Conservation (phyloP, 2,797 vertebrate genomes). For the Rhabdomys pumilio region DNA sequence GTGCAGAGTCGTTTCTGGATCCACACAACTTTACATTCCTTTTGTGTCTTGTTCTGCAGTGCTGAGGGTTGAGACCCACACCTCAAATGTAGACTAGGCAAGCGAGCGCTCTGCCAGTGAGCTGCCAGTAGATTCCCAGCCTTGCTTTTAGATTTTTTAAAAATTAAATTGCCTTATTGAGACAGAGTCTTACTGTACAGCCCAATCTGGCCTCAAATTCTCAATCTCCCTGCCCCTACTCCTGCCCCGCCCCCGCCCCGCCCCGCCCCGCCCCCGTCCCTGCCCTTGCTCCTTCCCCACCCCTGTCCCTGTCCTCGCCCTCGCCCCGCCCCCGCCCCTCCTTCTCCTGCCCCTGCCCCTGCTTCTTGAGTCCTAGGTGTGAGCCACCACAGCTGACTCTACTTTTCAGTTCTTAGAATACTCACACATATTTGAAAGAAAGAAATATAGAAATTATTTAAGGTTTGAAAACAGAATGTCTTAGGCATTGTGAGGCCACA, state of each 20-base stretch:
- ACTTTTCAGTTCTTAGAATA: background rate
- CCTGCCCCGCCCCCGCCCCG: no score
- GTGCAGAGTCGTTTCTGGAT: background rate
- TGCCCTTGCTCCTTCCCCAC: background rate
- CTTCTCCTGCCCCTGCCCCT: no score
- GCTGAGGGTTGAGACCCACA: background rate
- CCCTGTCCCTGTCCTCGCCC: no score
- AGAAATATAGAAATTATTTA: conserved; percentile 9
- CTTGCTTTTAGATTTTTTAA: background rate
- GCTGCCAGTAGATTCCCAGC: background rate
- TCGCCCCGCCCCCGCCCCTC: no score
- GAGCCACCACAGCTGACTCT: background rate
- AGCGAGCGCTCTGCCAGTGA: background rate
- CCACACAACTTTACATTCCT: background rate
- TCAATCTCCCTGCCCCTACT: background rate
- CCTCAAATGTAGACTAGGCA: background rate
- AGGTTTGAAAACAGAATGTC: background rate
- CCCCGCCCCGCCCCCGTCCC: no score
- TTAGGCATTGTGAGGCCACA: background rate
- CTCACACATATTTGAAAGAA: conserved; percentile 55
- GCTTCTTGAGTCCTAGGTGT: background rate
- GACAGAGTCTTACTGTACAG: background rate
- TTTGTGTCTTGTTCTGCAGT: background rate
- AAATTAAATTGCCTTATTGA: background rate
- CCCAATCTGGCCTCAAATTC: background rate